Evolutionary conservation across 2,797 vertebrate species (phyloP).

Genomic region (Alosa sapidissima): DNA sequence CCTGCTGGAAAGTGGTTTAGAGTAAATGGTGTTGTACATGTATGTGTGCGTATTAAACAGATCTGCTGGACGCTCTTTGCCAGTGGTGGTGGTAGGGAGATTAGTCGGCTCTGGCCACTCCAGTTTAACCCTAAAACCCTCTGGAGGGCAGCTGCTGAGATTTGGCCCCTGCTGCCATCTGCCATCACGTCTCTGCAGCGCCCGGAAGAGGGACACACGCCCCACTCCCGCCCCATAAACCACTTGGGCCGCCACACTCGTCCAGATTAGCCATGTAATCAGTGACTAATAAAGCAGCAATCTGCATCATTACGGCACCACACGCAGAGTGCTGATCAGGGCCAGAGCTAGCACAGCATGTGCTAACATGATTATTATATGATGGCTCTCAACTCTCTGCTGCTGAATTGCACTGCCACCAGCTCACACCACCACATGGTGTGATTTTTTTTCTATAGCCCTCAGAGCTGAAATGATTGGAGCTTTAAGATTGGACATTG

Average conservation of each 20-base stretch:
- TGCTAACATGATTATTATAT: conserved; percentile 24
- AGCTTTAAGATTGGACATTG: not conserved
- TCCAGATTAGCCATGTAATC: conserved; percentile 68
- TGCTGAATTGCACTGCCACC: not conserved
- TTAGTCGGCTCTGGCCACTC: conserved; percentile 32
- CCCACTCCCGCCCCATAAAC: conserved; percentile 60
- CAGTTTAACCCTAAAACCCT: conserved; percentile 22
- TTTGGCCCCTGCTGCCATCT: conserved; percentile 54
- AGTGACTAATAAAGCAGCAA: conserved; percentile 62
- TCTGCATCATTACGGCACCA: conserved; percentile 55
- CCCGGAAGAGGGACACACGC: conserved; percentile 59
- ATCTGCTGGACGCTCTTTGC: not conserved
- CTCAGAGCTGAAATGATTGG: not conserved
- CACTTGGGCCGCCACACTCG: conserved; percentile 48
- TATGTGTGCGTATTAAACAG: conserved; percentile 29
- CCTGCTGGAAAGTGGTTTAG: not conserved
- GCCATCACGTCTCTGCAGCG: conserved; percentile 58
- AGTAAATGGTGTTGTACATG: not conserved
- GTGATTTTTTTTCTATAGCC: not conserved
- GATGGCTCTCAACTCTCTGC: not conserved
- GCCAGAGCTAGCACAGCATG: not conserved
- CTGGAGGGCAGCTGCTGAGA: conserved; percentile 17
- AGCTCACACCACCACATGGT: not conserved
- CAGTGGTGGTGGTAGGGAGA: not conserved
- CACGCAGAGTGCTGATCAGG: not conserved